Conservation (phyloP, 2,888 invertebrate species). For the Drosophila subquinaria region DNA sequence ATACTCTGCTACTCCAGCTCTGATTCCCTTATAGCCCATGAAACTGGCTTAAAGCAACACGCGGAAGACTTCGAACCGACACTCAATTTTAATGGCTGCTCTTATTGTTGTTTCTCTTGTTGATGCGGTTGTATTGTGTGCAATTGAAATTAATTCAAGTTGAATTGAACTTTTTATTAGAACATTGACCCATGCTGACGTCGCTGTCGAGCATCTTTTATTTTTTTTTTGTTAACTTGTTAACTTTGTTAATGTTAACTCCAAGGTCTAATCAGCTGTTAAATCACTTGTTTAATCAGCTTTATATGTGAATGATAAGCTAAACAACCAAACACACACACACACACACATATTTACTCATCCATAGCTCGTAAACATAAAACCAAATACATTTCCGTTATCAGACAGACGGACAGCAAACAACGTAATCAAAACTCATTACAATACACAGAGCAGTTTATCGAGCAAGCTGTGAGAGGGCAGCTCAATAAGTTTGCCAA, state of each 20-base stretch:
- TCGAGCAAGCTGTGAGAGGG: constrained; percentile 6
- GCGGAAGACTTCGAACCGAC: constrained; percentile 45
- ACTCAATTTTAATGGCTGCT: constrained; percentile 49
- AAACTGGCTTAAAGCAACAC: constrained; percentile 64
- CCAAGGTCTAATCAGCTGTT: constrained; percentile 50
- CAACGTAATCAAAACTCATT: constrained; percentile 62
- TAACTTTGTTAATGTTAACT: too few relatives aligned
- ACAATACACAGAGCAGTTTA: constrained; percentile 32
- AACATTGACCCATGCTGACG: constrained; percentile 72
- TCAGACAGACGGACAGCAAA: constrained; percentile 53
- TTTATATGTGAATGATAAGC: constrained; percentile 60
- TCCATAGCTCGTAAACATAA: constrained; percentile 17
- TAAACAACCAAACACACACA: constrained; percentile 15
- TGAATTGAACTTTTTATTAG: constrained; percentile 78
- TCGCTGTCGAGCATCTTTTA: constrained; percentile 14
- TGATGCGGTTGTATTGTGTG: constrained; percentile 40
- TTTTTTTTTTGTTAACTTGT: constrained; percentile 11
- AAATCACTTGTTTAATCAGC: constrained; percentile 78
- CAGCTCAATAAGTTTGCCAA: constrained; percentile 17
- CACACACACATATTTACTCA: constrained; percentile 1
- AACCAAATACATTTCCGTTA: constrained; percentile 53
- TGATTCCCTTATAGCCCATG: background rate
- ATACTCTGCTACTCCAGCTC: background rate
- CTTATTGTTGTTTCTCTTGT: constrained; percentile 17
- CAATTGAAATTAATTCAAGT: constrained; percentile 81